These are phyloP conservation scores for Coleophora deauratella DNA, from an alignment of 2,888 invertebrate species.

Conservation along the genomic window DNA sequence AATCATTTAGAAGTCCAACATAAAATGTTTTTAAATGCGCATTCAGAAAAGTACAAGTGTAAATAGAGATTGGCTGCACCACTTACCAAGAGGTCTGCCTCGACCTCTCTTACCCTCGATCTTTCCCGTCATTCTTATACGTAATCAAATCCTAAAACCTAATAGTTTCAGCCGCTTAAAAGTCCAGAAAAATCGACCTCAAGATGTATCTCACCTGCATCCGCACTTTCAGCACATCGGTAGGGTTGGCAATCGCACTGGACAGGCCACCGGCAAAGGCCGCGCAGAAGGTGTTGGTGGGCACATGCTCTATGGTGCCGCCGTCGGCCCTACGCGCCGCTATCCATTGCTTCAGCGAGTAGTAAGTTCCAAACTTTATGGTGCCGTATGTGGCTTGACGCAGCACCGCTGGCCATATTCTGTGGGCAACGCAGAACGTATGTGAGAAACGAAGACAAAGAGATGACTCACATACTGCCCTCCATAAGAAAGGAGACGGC, in stretches of 20 bases:
- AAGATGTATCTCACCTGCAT: slow-evolving; percentile 96
- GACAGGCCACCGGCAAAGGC: slow-evolving; percentile 91
- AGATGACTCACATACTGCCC: no score
- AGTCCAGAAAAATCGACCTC: no score
- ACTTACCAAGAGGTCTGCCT: neutral
- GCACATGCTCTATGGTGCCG: slow-evolving; percentile 72
- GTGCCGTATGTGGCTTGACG: slow-evolving; percentile 97
- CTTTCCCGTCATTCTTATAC: no score
- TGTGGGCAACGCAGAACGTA: slow-evolving; percentile 54
- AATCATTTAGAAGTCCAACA: no score
- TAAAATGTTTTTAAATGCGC: neutral
- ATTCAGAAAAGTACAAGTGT: neutral
- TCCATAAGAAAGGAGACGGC: no score
- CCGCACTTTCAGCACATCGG: slow-evolving; percentile 95
- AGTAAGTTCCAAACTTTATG: slow-evolving; percentile 97
- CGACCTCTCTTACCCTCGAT: no score
- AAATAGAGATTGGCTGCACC: neutral
- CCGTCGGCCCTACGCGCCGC: slow-evolving; percentile 67
- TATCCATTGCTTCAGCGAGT: slow-evolving; percentile 85
- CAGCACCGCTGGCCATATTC: slow-evolving; percentile 93
- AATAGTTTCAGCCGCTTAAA: no score
- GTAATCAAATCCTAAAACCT: no score
- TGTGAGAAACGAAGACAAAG: no score
- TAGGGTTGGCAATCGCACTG: slow-evolving; percentile 96
- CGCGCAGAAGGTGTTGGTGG: slow-evolving; percentile 86